Evolutionary conservation across 2,888 invertebrate genomes (phyloP).

Genomic region (Maniola hyperantus): DNA sequence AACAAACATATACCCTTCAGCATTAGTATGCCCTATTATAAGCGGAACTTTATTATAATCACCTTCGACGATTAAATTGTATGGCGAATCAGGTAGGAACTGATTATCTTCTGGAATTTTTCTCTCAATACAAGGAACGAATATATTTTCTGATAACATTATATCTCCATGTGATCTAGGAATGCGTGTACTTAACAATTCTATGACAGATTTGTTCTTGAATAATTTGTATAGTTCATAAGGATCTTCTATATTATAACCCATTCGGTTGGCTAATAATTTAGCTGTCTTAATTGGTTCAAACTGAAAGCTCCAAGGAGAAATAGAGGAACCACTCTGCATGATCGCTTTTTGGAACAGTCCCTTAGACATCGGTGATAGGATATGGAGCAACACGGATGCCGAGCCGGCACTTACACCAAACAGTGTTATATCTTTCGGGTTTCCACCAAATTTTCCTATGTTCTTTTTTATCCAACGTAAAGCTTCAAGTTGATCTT

Average conservation of each 20-base stretch:
- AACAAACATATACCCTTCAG: slow-evolving; percentile 69
- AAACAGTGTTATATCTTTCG: slow-evolving; percentile 67
- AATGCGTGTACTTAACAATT: slow-evolving; percentile 58
- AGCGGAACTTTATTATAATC: slow-evolving; percentile 62
- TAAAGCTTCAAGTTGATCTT: slow-evolving; percentile 70
- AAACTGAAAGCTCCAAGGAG: slow-evolving; percentile 68
- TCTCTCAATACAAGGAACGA: slow-evolving; percentile 70
- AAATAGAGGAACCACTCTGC: slow-evolving; percentile 71
- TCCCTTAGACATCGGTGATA: slow-evolving; percentile 69
- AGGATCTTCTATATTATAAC: slow-evolving; percentile 54
- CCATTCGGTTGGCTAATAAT: slow-evolving; percentile 57
- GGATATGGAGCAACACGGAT: slow-evolving; percentile 63
- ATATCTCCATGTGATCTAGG: slow-evolving; percentile 65
- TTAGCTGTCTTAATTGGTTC: slow-evolving; percentile 64
- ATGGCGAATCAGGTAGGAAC: slow-evolving; percentile 63
- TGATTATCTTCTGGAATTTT: slow-evolving; percentile 48
- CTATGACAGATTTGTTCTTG: slow-evolving; percentile 48
- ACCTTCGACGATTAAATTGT: slow-evolving; percentile 57
- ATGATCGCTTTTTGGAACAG: slow-evolving; percentile 68
- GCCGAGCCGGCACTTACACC: slow-evolving; percentile 76
- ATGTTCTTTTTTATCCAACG: slow-evolving; percentile 69
- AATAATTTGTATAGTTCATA: slow-evolving; percentile 59
- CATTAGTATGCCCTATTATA: slow-evolving; percentile 67
- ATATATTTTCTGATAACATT: slow-evolving; percentile 67
- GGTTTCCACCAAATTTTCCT: slow-evolving; percentile 66